Conservation (phyloP, 2,888 invertebrate species). For the Chaitophorus viminalis region DNA sequence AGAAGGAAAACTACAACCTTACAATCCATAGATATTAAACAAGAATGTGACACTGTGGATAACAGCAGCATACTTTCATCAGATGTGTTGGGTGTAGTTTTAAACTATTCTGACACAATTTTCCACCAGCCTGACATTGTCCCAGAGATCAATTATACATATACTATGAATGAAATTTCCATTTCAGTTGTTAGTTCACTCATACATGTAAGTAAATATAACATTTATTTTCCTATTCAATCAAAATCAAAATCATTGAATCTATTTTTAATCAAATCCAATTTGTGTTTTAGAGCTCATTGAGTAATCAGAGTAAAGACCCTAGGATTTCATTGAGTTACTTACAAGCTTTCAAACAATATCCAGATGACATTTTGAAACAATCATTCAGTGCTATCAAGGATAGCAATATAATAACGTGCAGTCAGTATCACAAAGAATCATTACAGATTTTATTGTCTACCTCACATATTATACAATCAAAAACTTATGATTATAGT, state of each 20-base stretch:
- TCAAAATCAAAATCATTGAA: background rate
- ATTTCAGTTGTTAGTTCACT: slow-evolving; percentile 72
- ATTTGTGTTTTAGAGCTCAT: slow-evolving; percentile 71
- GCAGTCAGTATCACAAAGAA: slow-evolving; percentile 57
- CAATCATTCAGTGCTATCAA: slow-evolving; percentile 38
- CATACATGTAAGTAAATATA: slow-evolving; percentile 66
- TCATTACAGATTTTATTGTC: slow-evolving; percentile 51
- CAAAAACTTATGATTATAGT: slow-evolving; percentile 52
- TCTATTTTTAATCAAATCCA: background rate
- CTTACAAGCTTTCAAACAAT: slow-evolving; percentile 78
- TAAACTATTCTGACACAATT: background rate
- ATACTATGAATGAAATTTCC: slow-evolving; percentile 69
- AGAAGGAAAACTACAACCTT: slow-evolving; percentile 61
- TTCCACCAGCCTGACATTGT: background rate
- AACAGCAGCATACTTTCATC: background rate
- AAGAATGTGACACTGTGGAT: slow-evolving; percentile 6
- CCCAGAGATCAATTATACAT: slow-evolving; percentile 20
- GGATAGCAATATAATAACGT: slow-evolving; percentile 36
- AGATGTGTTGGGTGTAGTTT: background rate
- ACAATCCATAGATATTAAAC: background rate
- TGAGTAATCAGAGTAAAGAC: slow-evolving; percentile 74
- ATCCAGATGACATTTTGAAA: slow-evolving; percentile 73
- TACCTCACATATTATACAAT: slow-evolving; percentile 48
- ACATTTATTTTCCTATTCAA: background rate
- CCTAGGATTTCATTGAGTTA: slow-evolving; percentile 75